These are phyloP conservation scores for Adelphocoris suturalis DNA, from an alignment of 2,888 invertebrate genomes.

Conservation along the genomic window DNA sequence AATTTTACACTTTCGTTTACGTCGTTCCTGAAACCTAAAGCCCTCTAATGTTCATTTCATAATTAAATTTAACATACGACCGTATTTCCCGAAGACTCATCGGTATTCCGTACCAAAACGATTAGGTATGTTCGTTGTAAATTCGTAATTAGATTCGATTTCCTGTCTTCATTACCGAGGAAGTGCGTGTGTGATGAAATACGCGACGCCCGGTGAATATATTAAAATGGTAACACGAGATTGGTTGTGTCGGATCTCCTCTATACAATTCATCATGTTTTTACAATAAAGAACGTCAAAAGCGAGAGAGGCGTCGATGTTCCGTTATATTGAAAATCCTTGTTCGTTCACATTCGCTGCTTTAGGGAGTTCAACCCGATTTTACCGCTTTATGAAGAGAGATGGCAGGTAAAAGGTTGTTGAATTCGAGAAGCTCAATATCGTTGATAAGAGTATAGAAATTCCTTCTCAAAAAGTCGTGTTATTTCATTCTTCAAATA, in stretches of 20 bases:
- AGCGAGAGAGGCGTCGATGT: background rate
- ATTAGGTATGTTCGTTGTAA: background rate
- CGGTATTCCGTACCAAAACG: background rate
- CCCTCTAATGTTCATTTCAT: no score
- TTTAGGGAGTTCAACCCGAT: no score
- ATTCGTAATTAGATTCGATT: constrained; percentile 37
- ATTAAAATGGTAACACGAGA: constrained; percentile 29
- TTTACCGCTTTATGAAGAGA: no score
- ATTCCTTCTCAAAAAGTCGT: no score
- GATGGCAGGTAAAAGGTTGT: no score
- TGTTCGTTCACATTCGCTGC: background rate
- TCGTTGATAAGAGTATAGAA: no score
- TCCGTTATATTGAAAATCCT: constrained; percentile 1
- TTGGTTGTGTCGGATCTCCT: constrained; percentile 2
- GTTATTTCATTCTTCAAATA: no score
- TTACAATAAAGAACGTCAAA: constrained; percentile 27
- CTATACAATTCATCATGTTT: background rate
- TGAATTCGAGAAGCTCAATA: no score
- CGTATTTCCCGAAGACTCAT: background rate
- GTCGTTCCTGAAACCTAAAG: no score
- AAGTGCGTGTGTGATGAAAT: constrained; percentile 11
- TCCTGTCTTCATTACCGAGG: constrained; percentile 15
- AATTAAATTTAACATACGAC: no score
- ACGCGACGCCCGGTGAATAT: constrained; percentile 11
- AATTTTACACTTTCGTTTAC: no score